Base-by-base conservation (phyloP, 2,113 vertebrate species). In the Amblyornis subalaris region DNA sequence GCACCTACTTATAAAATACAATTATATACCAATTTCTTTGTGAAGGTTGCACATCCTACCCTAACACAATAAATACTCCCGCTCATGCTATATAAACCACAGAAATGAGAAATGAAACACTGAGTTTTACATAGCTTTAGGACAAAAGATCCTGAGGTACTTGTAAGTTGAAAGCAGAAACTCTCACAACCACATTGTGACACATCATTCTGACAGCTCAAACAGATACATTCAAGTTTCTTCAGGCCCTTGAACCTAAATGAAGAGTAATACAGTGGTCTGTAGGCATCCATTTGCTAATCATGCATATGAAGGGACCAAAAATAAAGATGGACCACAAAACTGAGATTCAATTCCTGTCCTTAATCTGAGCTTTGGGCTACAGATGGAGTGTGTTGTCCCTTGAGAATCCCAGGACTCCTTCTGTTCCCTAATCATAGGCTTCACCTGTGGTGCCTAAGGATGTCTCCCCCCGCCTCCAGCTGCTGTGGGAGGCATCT, bases 401-500 rank as follows among this genome's bases (percentile, higher is more conserved):
- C 17, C 2, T 44, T 65, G 19, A 71, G 45, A 64, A 73, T 48
- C 7, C 7, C 20, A 50, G 20, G 18, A 20, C 13, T 73, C 12
- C 23, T 35, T 38, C 33, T 40, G 23, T 29, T 76, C 33, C 33
- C 22, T 45, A 25, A 71, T 5, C 12, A 14, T 0, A 51, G 29
- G 6, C 5, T 62, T 58, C 8, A n/a, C 6, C 10, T 62, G 8
- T 25, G 18, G 21, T 77, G 25, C 14, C 36, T 28, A 31, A n/a
- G 7, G 14, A 1, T 11, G 16, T 47, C 35, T 55, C 11, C 7
- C 13, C 1, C n/a, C 0, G 0, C 15, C 18, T 77, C n/a, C 50
- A 89, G 10, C 14, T 77, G 28, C 9, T 0, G 1, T 58, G 11
- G 11, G 26, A 71, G 4, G 33, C 7, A 60, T 29, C 12, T 31